phyloP scores from a whole-genome alignment of 2,888 invertebrate species.

The Chymomyza caudatula region DNA sequence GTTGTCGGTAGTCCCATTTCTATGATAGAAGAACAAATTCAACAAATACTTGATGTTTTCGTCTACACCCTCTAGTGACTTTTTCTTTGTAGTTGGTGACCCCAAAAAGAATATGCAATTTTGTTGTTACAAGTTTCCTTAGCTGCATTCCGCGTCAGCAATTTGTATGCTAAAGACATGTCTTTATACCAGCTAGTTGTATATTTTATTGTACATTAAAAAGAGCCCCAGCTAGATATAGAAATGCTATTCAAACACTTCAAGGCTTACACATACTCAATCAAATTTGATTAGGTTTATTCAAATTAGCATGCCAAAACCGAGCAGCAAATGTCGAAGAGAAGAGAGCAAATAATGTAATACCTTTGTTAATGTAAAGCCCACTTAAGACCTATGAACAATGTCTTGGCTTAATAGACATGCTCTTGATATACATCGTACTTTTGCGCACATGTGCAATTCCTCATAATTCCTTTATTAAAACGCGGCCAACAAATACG shows the following conservation, averaged over 20 bases:
- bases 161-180: neutral
- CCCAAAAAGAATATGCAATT: neutral
- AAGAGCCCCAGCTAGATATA: neutral
- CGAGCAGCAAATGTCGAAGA: neutral
- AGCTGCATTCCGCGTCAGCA: neutral
- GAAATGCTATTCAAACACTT: neutral
- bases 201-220: neutral
- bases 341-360: neutral
- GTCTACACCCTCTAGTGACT: neutral
- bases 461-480: constrained; percentile 60
- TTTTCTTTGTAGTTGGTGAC: neutral
- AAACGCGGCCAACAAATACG: constrained; percentile 29
- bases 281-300: neutral
- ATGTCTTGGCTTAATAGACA: constrained; percentile 12
- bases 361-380: neutral
- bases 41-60: neutral
- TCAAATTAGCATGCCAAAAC: neutral
- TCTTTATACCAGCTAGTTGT: neutral
- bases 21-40: neutral
- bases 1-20: neutral
- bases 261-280: neutral
- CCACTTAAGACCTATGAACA: constrained; percentile 7
- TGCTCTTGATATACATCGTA: neutral
- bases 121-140: neutral
- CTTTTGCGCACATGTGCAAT: constrained; percentile 31